Conservation (phyloP, 2,113 vertebrate genomes). For the Ptyas mucosa region DNA sequence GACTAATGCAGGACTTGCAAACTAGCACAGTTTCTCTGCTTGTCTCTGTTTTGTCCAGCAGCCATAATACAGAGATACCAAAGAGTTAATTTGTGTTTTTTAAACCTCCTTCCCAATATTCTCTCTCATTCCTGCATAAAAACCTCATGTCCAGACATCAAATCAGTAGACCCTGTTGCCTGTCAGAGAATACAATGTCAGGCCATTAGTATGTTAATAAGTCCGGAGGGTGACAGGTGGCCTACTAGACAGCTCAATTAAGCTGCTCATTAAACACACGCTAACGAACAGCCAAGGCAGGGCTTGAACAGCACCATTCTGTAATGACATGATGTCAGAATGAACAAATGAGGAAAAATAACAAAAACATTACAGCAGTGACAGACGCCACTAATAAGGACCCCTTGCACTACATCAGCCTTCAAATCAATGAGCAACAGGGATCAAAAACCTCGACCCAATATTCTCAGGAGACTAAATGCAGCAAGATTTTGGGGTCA, state of each 20-base stretch:
- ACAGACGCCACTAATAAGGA: slow-evolving; percentile 95
- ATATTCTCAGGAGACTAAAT: slow-evolving; percentile 79
- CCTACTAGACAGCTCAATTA: slow-evolving; percentile 99
- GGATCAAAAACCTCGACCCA: slow-evolving; percentile 85
- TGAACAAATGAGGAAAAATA: slow-evolving; percentile 94
- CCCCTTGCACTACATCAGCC: slow-evolving; percentile 79
- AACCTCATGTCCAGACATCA: slow-evolving; percentile 85
- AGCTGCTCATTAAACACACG: slow-evolving; percentile 99
- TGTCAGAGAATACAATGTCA: slow-evolving; percentile 98
- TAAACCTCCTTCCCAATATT: slow-evolving; percentile 76
- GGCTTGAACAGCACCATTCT: slow-evolving; percentile 90
- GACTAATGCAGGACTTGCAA: slow-evolving; percentile 46
- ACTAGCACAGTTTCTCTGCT: slow-evolving; percentile 44
- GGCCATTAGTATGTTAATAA: slow-evolving; percentile 99
- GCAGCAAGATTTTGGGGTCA: slow-evolving; percentile 71
- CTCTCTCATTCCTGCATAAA: slow-evolving; percentile 79
- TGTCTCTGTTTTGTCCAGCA: slow-evolving; percentile 43
- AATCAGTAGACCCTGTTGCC: slow-evolving; percentile 84
- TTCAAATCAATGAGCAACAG: slow-evolving; percentile 82
- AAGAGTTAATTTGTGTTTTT: slow-evolving; percentile 81
- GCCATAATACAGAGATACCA: slow-evolving; percentile 72
- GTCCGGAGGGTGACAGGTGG: slow-evolving; percentile 98
- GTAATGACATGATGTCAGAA: slow-evolving; percentile 98
- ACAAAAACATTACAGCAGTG: slow-evolving; percentile 87
- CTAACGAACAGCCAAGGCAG: slow-evolving; percentile 96